Conservation (phyloP, 2,888 invertebrate species). For the Megastigmus dorsalis region DNA sequence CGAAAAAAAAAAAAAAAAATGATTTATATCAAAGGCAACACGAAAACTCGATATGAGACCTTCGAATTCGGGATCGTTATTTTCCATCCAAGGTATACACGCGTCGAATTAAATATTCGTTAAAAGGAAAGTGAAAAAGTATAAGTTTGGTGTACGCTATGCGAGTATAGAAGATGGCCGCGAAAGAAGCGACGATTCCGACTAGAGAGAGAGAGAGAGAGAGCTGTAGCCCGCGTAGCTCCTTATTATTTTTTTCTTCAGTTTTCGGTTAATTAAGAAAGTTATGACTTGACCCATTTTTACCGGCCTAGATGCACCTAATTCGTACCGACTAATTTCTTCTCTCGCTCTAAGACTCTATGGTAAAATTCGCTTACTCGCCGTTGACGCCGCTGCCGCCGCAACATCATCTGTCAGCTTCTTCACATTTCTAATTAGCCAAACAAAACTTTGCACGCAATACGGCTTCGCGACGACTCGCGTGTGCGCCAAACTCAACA, state of each 20-base stretch:
- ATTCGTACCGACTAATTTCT: not conserved
- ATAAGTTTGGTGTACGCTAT: not conserved
- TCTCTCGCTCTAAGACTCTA: not conserved
- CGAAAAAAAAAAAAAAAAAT: no score
- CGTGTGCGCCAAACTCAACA: not conserved
- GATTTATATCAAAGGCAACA: no score
- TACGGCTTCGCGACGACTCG: not conserved
- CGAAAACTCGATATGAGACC: no score
- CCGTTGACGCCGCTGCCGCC: not conserved
- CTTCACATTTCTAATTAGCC: no score
- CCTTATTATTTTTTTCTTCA: not conserved
- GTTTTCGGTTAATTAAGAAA: constrained; percentile 23
- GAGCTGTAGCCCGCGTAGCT: not conserved
- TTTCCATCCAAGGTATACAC: no score
- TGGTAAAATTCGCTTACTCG: not conserved
- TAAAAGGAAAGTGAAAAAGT: not conserved
- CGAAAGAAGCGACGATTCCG: not conserved
- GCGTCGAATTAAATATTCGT: not conserved
- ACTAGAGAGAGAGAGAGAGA: not conserved
- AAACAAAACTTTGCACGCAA: not conserved
- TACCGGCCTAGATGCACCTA: not conserved
- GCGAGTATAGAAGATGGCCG: no score
- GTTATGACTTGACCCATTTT: constrained; percentile 7
- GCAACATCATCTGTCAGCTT: not conserved
- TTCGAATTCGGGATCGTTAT: no score